Percentiles rank a stretch among this genome's conserved stretches.
These are phyloP conservation scores for Heliothis subflexa DNA, from an alignment of 1,140 invertebrate species.

Conservation along the genomic window DNA sequence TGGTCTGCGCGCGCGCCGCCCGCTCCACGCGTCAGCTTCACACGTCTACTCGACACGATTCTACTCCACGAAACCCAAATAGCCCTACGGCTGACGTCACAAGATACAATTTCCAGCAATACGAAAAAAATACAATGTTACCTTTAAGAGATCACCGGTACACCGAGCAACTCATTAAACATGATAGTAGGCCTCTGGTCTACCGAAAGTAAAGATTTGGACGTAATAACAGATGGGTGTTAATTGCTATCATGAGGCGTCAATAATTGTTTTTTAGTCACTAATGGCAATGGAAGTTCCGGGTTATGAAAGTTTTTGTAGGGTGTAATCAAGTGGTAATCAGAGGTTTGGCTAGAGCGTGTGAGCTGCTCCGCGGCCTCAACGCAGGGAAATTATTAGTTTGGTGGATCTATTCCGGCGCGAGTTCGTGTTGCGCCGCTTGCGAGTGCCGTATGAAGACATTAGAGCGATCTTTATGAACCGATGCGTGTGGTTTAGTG, in stretches of 20 bases:
- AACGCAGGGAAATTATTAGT: slow-evolving; percentile 75
- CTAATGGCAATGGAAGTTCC: slow-evolving; percentile 78
- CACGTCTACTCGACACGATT: slow-evolving; percentile 63
- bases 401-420: slow-evolving; percentile 63
- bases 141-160: slow-evolving; percentile 49
- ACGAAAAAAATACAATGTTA: slow-evolving; percentile 45
- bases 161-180: slow-evolving; percentile 63
- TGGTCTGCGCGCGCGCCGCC: slow-evolving; percentile 70
- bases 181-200: slow-evolving; percentile 59
- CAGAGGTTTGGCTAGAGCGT: slow-evolving; percentile 75
- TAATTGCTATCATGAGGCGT: slow-evolving; percentile 80
- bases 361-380: slow-evolving; percentile 68
- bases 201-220: slow-evolving; percentile 69
- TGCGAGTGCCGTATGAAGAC: slow-evolving; percentile 76
- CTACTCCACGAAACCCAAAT: slow-evolving; percentile 52
- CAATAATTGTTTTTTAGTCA: slow-evolving; percentile 81
- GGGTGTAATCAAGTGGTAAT: slow-evolving; percentile 81
- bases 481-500: slow-evolving; percentile 70
- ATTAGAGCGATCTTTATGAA: slow-evolving; percentile 76
- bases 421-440: slow-evolving; percentile 65
- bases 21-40: slow-evolving; percentile 73
- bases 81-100: slow-evolving; percentile 48
- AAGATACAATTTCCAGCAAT: slow-evolving; percentile 55
- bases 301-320: slow-evolving; percentile 81
- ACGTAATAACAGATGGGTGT: slow-evolving; percentile 75